Base-by-base conservation (phyloP, 1,140 invertebrate genomes). In the Drosophila leontia region DNA sequence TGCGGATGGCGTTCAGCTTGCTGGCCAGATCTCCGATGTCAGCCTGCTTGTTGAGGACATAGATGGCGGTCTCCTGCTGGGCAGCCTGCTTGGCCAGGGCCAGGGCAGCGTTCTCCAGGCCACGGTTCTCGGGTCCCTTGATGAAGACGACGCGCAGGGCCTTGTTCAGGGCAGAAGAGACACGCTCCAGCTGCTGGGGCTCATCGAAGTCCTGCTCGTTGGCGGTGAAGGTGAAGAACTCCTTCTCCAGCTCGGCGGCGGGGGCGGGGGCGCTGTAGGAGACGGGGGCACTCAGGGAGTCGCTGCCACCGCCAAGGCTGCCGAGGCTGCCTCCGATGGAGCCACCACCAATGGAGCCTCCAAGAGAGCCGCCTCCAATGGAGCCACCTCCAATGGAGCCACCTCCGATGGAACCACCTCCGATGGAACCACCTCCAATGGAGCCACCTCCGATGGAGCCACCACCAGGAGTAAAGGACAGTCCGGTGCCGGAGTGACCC, bases 81-180 rank as follows among this genome's bases (percentile, higher is more conserved):
- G 80, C 82, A 78, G 85, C 86, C 60, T 90, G 83, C 68, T 91
- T 92, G 57, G 91, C 91, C 56, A 92, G 62, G 32, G 82, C 67
- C 65, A 91, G 57, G 15, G 91, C 91, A 17, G 91, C 91, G 58
- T 92, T 78, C 74, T 91, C 86, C 48, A 91, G 51, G 9, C 91
- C 91, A 57, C 67, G 64, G 74, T 91, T 91, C 75, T 92, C 91
- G 42, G 91, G 91, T 55, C 86, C 91, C 79, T 91, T 91, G 61
- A 92, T 91, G 91, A 92, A 91, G 51, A 92, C 74, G 11, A 92
- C 91, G 23, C 91, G 91, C n/a, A 92, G 79, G 32, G 70, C 79
- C 79, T 65, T 80, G 79, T 51, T 87, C 11, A 90, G 70, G 26
- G 70, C 57, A 3, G 55, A 53, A 5, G 48, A 68, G 15, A 85